Evolutionary conservation across 1,140 invertebrate species (phyloP), one percentile per base, ranked within the genome.

Genomic region (Bursaphelenchus mucronatus): DNA sequence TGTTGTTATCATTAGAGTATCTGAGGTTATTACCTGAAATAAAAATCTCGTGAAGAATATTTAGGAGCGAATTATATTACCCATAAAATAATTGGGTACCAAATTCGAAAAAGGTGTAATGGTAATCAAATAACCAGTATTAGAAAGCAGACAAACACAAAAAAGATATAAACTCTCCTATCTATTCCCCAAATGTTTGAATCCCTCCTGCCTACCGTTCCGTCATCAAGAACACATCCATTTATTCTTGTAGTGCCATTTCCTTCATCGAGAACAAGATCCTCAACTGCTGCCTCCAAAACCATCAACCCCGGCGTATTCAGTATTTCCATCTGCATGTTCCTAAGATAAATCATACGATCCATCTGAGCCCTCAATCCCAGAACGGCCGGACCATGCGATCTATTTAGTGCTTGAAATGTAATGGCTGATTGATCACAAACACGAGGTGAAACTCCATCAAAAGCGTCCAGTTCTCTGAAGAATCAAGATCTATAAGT

Each of bases 321-420:
- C n/a, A 75, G 50, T 2, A 80, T 80, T 61, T 80, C 76, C 71
- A 85, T 77, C 81, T 94, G 91, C n/a, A 95, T 82, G 76, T 89
- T 82, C 64, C 85, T 82, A 78, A 90, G 93, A 78, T 94, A 95
- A 41, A 94, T 82, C 54, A 84, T 80, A 59, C 92, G 83, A 82
- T 94, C 92, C 64, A 95, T 93, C 85, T 94, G 92, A 15, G 92
- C 92, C 66, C 92, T 82, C 2, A 87, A 86, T 30, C 92, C 92
- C 39, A 90, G 91, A 3, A 94, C 92, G 1, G 92, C 92, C 19
- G 92, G 90, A 0, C 92, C 92, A 79, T 88, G 88, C 6, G 82
- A 82, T 68, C 82, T 83, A 82, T 94, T 94, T 4, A 94, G 79
- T 39, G 90, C 84, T 85, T 88, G 84, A 66, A 85, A 87, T 59